Percentiles rank a stretch among this genome's conserved stretches.
phyloP scores from a whole-genome alignment of 2,888 invertebrate genomes.

The Polylopha cassiicola region DNA sequence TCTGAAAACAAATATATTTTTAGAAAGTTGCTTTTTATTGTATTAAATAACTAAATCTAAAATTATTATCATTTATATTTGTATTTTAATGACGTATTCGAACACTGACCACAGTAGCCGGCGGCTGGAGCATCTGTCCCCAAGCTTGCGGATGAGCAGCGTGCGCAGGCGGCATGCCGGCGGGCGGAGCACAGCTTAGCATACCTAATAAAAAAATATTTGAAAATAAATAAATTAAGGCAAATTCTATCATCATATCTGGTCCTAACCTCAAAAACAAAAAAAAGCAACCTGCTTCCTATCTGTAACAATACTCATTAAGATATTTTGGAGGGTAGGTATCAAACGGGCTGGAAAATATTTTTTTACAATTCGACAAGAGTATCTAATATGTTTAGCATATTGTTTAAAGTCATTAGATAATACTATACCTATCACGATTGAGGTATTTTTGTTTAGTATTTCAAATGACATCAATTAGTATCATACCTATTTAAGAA shows the following conservation, averaged over 20 bases:
- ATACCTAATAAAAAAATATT: conserved; percentile 45
- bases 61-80: too few species aligned
- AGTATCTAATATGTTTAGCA: background rate
- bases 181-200: conserved; percentile 67
- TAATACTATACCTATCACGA: conserved; percentile 9
- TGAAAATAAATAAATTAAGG: conserved; percentile 7
- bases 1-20: conserved; percentile 54
- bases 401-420: conserved; percentile 14
- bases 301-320: too few species aligned
- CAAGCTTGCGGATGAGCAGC: conserved; percentile 52
- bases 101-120: conserved; percentile 57
- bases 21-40: background rate
- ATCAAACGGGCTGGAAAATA: too few species aligned
- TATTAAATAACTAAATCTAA: too few species aligned
- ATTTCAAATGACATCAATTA: conserved; percentile 2
- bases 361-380: background rate
- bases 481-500: too few species aligned
- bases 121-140: conserved; percentile 52
- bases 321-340: too few species aligned
- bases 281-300: too few species aligned
- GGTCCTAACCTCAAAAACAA: too few species aligned
- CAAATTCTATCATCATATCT: conserved; percentile 8
- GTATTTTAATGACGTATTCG: background rate
- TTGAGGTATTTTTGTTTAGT: conserved; percentile 1
- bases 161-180: conserved; percentile 66